Conservation (phyloP, 2,888 invertebrate species). For the Bhutanitis thaidina region DNA sequence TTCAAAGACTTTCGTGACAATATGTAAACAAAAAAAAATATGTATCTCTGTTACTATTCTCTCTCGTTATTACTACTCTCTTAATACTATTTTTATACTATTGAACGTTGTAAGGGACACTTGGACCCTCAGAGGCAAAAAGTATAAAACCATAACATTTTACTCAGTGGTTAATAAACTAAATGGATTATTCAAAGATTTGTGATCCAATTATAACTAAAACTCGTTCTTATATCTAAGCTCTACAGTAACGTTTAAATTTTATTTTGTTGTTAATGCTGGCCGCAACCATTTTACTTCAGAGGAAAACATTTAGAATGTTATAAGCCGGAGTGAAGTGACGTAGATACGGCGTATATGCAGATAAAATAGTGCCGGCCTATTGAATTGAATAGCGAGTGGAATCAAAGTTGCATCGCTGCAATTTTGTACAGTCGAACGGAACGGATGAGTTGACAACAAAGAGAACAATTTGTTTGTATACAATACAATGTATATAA, state of each 20-base stretch:
- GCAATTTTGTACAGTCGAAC: slow-evolving; percentile 15
- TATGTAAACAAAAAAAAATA: too few relatives aligned
- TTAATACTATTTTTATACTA: too few relatives aligned
- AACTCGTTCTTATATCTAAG: too few relatives aligned
- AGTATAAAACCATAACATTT: too few relatives aligned
- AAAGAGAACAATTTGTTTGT: background rate
- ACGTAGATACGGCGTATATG: slow-evolving; percentile 26
- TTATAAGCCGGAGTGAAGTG: slow-evolving; percentile 30
- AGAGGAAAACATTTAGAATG: slow-evolving; percentile 30
- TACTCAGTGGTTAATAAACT: too few relatives aligned
- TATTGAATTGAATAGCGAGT: slow-evolving; percentile 11
- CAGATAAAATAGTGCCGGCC: slow-evolving; percentile 10
- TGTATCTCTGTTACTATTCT: too few relatives aligned
- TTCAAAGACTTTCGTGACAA: too few relatives aligned
- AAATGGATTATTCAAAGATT: too few relatives aligned
- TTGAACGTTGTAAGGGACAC: too few relatives aligned
- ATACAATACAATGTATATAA: background rate
- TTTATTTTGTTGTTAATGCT: slow-evolving; percentile 18
- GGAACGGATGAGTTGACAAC: slow-evolving; percentile 1
- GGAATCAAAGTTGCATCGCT: slow-evolving; percentile 13
- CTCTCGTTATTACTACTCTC: too few relatives aligned
- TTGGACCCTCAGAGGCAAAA: too few relatives aligned
- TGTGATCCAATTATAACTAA: too few relatives aligned
- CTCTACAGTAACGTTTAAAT: slow-evolving; percentile 17
- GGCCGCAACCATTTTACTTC: slow-evolving; percentile 25